Evolutionary conservation across 2,113 vertebrate species (phyloP).

Genomic region (Carlito syrichta): DNA sequence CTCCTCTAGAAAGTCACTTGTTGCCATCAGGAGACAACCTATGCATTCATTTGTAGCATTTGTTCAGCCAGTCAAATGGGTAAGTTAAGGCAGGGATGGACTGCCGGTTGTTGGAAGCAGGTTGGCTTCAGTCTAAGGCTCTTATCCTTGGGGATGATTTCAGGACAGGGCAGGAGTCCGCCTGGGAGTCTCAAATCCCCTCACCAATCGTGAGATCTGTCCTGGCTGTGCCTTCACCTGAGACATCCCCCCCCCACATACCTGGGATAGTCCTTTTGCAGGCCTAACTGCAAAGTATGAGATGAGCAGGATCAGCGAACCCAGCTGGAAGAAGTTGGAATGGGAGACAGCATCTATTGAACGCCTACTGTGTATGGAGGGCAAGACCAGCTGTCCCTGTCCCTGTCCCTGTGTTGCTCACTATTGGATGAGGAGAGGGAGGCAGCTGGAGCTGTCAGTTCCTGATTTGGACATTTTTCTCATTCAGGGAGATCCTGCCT

Average conservation of each 20-base stretch:
- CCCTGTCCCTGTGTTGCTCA: not conserved
- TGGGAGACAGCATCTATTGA: not conserved
- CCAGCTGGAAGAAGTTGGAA: not conserved
- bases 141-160: not conserved
- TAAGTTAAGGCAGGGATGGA: not conserved
- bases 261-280: too few relatives aligned
- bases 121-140: not conserved
- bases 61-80: not conserved
- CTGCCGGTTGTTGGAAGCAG: not conserved
- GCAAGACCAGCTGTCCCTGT: not conserved
- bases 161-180: not conserved
- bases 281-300: too few relatives aligned
- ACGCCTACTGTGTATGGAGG: too few relatives aligned
- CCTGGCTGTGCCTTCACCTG: not conserved
- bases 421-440: not conserved
- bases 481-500: not conserved
- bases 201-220: not conserved
- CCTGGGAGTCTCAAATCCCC: not conserved
- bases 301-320: accelerated
- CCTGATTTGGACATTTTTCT: not conserved
- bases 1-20: not conserved
- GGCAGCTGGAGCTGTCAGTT: not conserved
- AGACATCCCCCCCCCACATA: too few relatives aligned
- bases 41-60: accelerated
- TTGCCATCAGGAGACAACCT: not conserved